Evolutionary conservation across 2,797 vertebrate species (phyloP), one percentile per base, ranked within the genome.

Genomic region (Tauraco hartlaubi): DNA sequence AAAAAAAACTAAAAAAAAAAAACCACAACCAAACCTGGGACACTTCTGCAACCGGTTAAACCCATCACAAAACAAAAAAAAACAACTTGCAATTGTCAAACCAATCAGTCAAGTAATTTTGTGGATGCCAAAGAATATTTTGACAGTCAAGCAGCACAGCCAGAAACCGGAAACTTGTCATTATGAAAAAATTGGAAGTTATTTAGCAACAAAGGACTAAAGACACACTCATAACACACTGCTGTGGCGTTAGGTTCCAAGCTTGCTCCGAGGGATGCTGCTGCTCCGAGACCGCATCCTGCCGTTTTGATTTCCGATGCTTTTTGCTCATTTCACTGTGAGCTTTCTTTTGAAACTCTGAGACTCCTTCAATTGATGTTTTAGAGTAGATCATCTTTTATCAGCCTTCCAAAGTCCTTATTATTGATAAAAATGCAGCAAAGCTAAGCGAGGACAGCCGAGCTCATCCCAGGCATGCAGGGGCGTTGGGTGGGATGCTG

Each of bases 111-210:
- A 95, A 98, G 95, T 92, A 96, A 91, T 97, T 97, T 97, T 98
- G 89, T 97, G 98, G 97, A 98, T 98, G 98, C 98, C 98, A 98
- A 98, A 98, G 98, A 98, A 97, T 98, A 94, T 97, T 97, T 96
- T 97, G 97, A 98, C 96, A 98, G 97, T 97, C 97, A 97, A 98
- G 95, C 97, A 97, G 98, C 98, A 98, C 98, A 98, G 98, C 96
- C 97, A 97, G 97, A 97, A 97, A 96, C 97, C 87, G 90, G 96
- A 98, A 97, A 95, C 96, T 96, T 96, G 94, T 97, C 96, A 85
- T 89, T 90, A 69, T 37, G 59, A 49, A 67, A 64, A 67, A 81
- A 80, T 96, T 62, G 96, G 97, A 89, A 97, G 96, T 97, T 97
- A 81, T 97, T 97, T 95, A 97, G 91, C 96, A 92, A 96, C 96